Conservation (phyloP, 2,888 invertebrate genomes). For the Leptopilina myrica region DNA sequence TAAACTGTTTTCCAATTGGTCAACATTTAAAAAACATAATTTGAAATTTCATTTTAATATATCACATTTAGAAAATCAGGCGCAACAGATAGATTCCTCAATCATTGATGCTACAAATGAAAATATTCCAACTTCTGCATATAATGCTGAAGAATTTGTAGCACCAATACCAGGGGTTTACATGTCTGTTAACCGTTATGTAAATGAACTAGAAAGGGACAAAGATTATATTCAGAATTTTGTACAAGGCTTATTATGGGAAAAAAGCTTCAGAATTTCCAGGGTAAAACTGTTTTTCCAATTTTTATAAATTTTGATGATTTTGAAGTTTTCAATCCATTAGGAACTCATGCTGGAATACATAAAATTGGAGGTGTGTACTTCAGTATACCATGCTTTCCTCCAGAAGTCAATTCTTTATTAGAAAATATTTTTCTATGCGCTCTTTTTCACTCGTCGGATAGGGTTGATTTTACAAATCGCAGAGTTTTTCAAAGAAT, state of each 20-base stretch:
- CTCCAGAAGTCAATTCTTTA: constrained; percentile 37
- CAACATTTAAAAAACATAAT: constrained; percentile 3
- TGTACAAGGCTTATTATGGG: constrained; percentile 44
- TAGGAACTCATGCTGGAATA: constrained; percentile 45
- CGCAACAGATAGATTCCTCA: neutral
- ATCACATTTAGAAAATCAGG: neutral
- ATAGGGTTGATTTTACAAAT: constrained; percentile 43
- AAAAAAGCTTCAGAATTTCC: constrained; percentile 44
- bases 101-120: neutral
- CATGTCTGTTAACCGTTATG: constrained; percentile 13
- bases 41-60: neutral
- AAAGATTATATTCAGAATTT: constrained; percentile 44
- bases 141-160: neutral
- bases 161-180: constrained; percentile 23
- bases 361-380: constrained; percentile 50
- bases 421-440: constrained; percentile 47
- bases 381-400: constrained; percentile 45
- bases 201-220: constrained; percentile 31
- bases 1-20: constrained; percentile 15
- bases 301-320: constrained; percentile 49
- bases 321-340: constrained; percentile 46
- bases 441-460: constrained; percentile 43
- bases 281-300: constrained; percentile 41
- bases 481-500: constrained; percentile 41
- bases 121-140: neutral